phyloP scores from a whole-genome alignment of 2,888 invertebrate genomes.

The Ophion ventricosus region DNA sequence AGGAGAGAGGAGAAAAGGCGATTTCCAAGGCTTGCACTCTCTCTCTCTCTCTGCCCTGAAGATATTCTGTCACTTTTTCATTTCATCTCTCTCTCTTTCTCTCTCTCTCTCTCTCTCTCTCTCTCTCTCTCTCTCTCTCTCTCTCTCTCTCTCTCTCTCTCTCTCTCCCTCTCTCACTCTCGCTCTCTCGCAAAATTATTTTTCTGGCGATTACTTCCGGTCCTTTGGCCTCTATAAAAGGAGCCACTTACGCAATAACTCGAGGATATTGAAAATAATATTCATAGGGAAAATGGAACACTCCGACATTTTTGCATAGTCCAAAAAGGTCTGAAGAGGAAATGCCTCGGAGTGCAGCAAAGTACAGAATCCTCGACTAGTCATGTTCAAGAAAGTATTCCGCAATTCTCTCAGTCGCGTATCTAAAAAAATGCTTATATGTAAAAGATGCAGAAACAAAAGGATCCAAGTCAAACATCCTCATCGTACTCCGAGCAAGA shows the following conservation, averaged over 20 bases:
- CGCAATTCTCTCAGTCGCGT: neutral
- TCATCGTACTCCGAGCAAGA: neutral
- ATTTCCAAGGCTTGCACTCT: constrained; percentile 45
- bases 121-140: neutral
- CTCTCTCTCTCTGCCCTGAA: neutral
- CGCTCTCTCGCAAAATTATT: constrained; percentile 48
- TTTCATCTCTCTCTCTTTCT: constrained; percentile 4
- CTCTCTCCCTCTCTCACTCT: neutral
- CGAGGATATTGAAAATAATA: constrained; percentile 35
- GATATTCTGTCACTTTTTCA: neutral
- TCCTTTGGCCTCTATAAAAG: constrained; percentile 47
- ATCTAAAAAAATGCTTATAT: neutral
- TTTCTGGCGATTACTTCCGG: constrained; percentile 58
- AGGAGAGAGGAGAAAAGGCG: constrained; percentile 6
- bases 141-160: constrained; percentile 15
- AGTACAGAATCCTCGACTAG: neutral
- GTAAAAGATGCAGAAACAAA: neutral
- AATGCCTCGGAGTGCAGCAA: neutral
- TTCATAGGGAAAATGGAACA: constrained; percentile 16
- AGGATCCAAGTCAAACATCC: neutral
- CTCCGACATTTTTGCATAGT: neutral
- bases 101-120: constrained; percentile 11
- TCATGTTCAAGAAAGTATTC: neutral
- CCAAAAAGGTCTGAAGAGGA: neutral
- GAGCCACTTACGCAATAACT: constrained; percentile 6